Base-by-base conservation (phyloP, 1,140 invertebrate genomes). In the Penaeus japonicus region DNA sequence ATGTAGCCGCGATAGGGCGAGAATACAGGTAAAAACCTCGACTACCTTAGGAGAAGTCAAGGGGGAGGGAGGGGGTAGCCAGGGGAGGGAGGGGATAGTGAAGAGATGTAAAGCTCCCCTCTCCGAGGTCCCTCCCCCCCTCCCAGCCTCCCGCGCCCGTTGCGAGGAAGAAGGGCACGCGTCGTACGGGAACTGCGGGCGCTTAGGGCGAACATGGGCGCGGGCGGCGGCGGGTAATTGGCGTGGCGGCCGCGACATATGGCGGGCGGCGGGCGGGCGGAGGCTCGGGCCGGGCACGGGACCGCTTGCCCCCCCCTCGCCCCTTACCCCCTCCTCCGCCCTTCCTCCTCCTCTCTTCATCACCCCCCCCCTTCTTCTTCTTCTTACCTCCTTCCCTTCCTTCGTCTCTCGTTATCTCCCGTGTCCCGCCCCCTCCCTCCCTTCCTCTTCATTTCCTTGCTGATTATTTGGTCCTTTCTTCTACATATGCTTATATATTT, bases 191-290 rank as follows among this genome's bases (percentile, higher is more conserved):
- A 35, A 35, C 0, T 2, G 22, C 0, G 55, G 55, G 18, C 30
- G 59, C 30, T 27, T 20, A 17, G 54, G 22, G 59, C 39, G 10
- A 5, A 15, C 24, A 62, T n/a, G 86, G 86, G 39, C 20, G 70
- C 18, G 53, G 30, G 80, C 20, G 27, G n/a, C n/a, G 62, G 35
- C 35, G 55, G 86, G 80, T 75, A 78, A 83, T 57, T 85, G 81
- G 87, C n/a, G n/a, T 24, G 87, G 87, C 22, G 15, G 87, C 59
- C 54, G 80, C 70, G 57, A 83, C 65, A 84, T 84, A 78, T 80
- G 77, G 85, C 47, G 70, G 82, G 73, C 88, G 59, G 35, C 81
- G 81, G 81, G n/a, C 39, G 57, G 73, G 22, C 55, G 75, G 47
- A 47, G 35, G 80, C 30, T 73, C 73, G 54, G 80, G 54, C 32